These are phyloP conservation scores for Teinopalpus imperialis DNA, from an alignment of 2,888 invertebrate species.

Conservation along the genomic window DNA sequence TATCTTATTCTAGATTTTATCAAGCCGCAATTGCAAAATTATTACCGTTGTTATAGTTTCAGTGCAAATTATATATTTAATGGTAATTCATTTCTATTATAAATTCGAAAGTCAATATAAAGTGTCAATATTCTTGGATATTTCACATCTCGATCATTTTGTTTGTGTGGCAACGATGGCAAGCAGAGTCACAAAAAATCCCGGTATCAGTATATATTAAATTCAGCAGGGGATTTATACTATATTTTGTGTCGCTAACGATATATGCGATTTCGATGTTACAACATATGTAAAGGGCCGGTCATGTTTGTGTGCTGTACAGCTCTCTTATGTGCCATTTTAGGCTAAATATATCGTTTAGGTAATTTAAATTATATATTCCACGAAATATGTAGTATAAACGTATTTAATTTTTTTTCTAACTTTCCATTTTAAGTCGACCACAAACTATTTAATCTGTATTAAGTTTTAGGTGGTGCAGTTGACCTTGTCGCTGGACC, in stretches of 20 bases:
- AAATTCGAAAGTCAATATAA: no score
- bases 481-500: slow-evolving; percentile 2
- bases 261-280: neutral
- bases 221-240: neutral
- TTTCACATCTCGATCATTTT: slow-evolving; percentile 22
- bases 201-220: neutral
- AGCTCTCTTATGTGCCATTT: slow-evolving; percentile 60
- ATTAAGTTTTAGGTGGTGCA: slow-evolving; percentile 6
- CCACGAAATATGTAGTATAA: slow-evolving; percentile 36
- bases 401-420: slow-evolving; percentile 32
- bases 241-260: neutral
- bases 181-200: neutral
- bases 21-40: neutral
- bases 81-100: no score
- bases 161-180: neutral
- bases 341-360: slow-evolving; percentile 63
- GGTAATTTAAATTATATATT: slow-evolving; percentile 59
- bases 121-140: no score
- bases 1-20: slow-evolving; percentile 17
- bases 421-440: slow-evolving; percentile 25
- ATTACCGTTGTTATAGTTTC: slow-evolving; percentile 4
- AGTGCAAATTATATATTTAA: slow-evolving; percentile 2
- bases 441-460: slow-evolving; percentile 23
- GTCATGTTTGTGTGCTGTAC: slow-evolving; percentile 51
- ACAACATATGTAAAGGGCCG: slow-evolving; percentile 38